A percentile compares a stretch with the other conserved stretches of the same genome.
Evolutionary conservation across 2,888 invertebrate species (phyloP).

Genomic region (Drosophila stalkeri): DNA sequence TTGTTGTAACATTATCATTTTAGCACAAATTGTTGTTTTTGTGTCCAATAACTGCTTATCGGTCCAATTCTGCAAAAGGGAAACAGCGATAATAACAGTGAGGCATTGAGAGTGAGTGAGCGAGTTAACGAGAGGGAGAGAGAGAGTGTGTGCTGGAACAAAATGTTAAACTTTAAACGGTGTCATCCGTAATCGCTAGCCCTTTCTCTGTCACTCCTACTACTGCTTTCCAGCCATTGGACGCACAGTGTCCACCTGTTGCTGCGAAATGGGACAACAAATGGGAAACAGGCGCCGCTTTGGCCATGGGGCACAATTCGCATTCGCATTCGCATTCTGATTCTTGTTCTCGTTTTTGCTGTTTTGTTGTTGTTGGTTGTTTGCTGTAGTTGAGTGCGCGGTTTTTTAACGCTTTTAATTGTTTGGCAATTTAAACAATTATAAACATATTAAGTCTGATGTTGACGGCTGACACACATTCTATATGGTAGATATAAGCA

Average conservation of each 20-base stretch:
- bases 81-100: constrained; percentile 15
- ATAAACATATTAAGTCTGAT: constrained; percentile 70
- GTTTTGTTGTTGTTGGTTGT: constrained; percentile 14
- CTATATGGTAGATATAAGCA: neutral
- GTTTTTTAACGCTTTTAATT: constrained; percentile 55
- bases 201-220: constrained; percentile 16
- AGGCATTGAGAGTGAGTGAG: neutral
- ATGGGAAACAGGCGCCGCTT: constrained; percentile 30
- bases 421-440: constrained; percentile 73
- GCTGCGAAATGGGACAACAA: constrained; percentile 38
- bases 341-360: constrained; percentile 29
- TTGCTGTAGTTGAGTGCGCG: constrained; percentile 22
- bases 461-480: constrained; percentile 63
- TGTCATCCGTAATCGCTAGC: constrained; percentile 10
- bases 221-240: neutral
- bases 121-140: constrained; percentile 4
- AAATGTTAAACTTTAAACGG: constrained; percentile 24
- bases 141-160: neutral
- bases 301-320: constrained; percentile 43
- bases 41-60: constrained; percentile 56
- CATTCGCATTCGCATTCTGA: constrained; percentile 42
- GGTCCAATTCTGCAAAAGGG: constrained; percentile 41
- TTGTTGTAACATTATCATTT: constrained; percentile 30
- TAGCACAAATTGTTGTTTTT: constrained; percentile 34
- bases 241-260: constrained; percentile 46